Conservation (phyloP, 2,113 vertebrate species). For the Gulo gulo region DNA sequence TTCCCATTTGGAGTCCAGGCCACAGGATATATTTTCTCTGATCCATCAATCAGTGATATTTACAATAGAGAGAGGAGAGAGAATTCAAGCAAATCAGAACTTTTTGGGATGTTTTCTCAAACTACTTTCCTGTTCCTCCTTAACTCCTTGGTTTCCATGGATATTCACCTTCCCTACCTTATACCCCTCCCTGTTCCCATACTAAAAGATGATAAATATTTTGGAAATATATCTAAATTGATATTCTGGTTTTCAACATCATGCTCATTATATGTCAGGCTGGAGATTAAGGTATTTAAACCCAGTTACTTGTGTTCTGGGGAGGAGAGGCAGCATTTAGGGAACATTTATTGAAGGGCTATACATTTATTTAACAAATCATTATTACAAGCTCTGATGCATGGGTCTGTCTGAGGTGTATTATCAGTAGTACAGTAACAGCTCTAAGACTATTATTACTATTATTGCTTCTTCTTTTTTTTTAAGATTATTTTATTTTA, state of each 20-base stretch:
- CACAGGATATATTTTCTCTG: not conserved
- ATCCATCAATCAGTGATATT: not conserved
- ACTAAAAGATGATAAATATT: not conserved
- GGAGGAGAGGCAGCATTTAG: not conserved
- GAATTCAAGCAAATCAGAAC: not conserved
- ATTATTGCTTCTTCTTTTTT: no score
- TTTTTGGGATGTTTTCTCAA: not conserved
- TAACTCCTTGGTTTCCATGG: not conserved
- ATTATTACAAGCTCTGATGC: not conserved
- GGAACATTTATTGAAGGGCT: not conserved
- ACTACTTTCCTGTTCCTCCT: not conserved
- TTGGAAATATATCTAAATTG: not conserved
- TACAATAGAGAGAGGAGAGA: not conserved
- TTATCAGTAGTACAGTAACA: not conserved
- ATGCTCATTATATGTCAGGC: not conserved
- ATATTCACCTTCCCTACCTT: not conserved
- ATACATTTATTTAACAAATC: constrained; percentile 7
- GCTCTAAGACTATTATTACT: not conserved
- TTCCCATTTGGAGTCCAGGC: not conserved
- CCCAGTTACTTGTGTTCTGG: not conserved
- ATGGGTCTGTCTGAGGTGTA: not conserved
- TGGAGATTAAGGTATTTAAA: constrained; percentile 19
- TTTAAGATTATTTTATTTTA: no score
- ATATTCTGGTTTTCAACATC: constrained; percentile 19
- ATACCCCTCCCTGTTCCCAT: not conserved